Percentiles rank a stretch among this genome's conserved stretches.
These are phyloP conservation scores for Nothocercus nigrocapillus DNA, from an alignment of 2,113 vertebrate genomes.

Conservation along the genomic window DNA sequence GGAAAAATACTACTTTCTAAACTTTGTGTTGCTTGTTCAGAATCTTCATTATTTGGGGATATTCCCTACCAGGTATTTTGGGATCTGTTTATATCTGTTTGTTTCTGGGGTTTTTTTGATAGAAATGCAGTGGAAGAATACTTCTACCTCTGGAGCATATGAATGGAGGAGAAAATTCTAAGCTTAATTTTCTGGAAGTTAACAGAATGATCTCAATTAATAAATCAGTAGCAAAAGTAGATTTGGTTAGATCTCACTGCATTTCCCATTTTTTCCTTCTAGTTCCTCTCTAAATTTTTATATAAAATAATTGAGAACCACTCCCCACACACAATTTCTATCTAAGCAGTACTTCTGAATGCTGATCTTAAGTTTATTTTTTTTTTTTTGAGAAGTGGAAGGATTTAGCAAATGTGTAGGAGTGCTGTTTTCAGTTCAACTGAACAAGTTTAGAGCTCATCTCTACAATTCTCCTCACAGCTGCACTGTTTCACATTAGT, in stretches of 20 bases:
- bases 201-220: background rate
- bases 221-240: background rate
- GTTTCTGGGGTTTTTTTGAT: background rate
- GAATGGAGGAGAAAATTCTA: background rate
- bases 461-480: background rate
- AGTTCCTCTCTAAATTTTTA: background rate
- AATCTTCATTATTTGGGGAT: background rate
- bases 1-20: background rate
- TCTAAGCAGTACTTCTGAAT: background rate
- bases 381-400: background rate
- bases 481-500: background rate
- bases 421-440: background rate
- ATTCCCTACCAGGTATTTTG: background rate
- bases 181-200: conserved; percentile 2
- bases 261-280: background rate
- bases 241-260: background rate
- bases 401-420: background rate
- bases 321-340: background rate
- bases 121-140: background rate
- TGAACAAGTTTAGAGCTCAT: background rate
- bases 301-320: background rate
- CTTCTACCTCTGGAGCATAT: background rate
- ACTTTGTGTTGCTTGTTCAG: background rate
- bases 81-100: background rate
- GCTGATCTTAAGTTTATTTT: background rate